Percentiles rank a stretch among this genome's conserved stretches.
These are phyloP conservation scores for Pelobates cultripes DNA, from an alignment of 2,797 vertebrate species.

Conservation along the genomic window DNA sequence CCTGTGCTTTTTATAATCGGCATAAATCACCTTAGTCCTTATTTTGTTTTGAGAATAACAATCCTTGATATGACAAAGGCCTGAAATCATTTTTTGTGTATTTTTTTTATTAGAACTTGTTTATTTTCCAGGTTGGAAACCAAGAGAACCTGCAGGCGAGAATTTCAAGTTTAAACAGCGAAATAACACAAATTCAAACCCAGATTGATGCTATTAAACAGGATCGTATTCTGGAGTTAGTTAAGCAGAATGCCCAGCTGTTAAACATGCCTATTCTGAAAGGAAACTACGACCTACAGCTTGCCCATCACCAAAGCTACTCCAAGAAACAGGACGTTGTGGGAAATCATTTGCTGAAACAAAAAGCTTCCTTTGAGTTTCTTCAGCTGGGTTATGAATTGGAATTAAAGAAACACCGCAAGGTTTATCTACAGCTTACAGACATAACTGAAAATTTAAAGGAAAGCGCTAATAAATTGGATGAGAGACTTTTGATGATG, in stretches of 20 bases:
- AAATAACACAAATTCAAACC: conserved; percentile 76
- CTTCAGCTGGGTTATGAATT: conserved; percentile 81
- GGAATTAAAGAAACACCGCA: conserved; percentile 77
- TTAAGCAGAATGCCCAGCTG: conserved; percentile 80
- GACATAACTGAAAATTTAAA: conserved; percentile 72
- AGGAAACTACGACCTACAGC: conserved; percentile 79
- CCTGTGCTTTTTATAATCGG: too few relatives aligned
- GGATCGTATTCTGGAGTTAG: conserved; percentile 75
- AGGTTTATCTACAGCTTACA: conserved; percentile 70
- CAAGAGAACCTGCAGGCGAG: conserved; percentile 70
- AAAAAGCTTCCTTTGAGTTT: conserved; percentile 89
- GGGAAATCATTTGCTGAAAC: conserved; percentile 81
- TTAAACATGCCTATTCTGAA: conserved; percentile 81
- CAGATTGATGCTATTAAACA: conserved; percentile 76
- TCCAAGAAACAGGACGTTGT: conserved; percentile 82
- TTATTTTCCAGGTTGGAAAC: conserved; percentile 64
- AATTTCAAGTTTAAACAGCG: conserved; percentile 72
- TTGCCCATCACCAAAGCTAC: conserved; percentile 80
- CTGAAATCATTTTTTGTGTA: too few relatives aligned
- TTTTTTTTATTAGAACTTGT: conserved; percentile 3
- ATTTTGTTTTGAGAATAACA: too few relatives aligned
- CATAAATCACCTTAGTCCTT: too few relatives aligned
- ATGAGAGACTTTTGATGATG: conserved; percentile 72
- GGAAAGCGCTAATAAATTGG: conserved; percentile 61
- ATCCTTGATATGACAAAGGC: too few relatives aligned